Evolutionary conservation across 2,888 invertebrate genomes (phyloP).

Genomic region (Temnothorax unifasciatus): DNA sequence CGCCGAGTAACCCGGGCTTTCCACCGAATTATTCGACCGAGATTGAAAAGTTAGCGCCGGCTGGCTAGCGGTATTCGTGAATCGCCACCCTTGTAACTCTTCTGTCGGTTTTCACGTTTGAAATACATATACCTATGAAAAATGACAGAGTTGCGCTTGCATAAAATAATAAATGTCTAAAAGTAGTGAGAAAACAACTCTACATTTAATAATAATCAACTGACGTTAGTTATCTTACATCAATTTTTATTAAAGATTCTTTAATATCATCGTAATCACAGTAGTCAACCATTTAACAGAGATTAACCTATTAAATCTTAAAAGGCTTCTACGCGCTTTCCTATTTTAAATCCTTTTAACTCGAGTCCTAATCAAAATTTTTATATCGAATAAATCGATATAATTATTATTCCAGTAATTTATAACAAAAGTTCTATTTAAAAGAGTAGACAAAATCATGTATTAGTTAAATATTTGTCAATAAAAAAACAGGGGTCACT

Average conservation of each 20-base stretch:
- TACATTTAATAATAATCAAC: conserved; percentile 1
- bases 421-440: neutral
- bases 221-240: neutral
- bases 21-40: conserved; percentile 85
- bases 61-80: conserved; percentile 13
- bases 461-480: neutral
- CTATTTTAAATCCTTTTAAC: no score
- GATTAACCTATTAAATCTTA: neutral
- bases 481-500: no score
- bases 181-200: neutral
- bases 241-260: no score
- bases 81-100: neutral
- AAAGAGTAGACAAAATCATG: neutral
- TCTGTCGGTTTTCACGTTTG: conserved; percentile 18
- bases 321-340: no score
- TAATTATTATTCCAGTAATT: no score
- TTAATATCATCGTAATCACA: neutral
- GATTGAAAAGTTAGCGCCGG: conserved; percentile 85
- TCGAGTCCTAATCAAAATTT: no score
- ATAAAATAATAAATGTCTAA: neutral
- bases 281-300: neutral
- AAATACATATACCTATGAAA: conserved; percentile 4
- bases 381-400: no score
- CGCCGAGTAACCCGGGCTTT: conserved; percentile 83
- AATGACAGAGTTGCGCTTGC: neutral